Evolutionary conservation across 2,113 vertebrate genomes (phyloP).

Genomic region (Rynchops niger): DNA sequence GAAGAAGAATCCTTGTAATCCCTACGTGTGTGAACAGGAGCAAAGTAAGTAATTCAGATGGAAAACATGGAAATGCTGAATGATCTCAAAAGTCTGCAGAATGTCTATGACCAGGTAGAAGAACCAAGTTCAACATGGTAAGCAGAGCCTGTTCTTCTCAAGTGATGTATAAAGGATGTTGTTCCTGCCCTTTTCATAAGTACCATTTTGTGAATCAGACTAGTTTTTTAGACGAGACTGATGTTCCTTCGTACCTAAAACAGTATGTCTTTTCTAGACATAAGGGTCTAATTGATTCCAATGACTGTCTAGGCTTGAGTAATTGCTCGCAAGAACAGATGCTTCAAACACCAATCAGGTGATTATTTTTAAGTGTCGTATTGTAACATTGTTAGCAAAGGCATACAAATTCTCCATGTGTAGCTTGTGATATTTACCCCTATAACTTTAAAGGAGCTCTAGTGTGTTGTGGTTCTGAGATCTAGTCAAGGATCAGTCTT

Average conservation of each 20-base stretch:
- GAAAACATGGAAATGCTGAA: background rate
- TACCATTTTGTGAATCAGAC: background rate
- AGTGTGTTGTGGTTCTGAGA: background rate
- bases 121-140: background rate
- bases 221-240: background rate
- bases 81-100: background rate
- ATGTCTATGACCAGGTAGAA: background rate
- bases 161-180: background rate
- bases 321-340: background rate
- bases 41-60: background rate
- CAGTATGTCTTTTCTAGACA: background rate
- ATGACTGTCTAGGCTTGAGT: background rate
- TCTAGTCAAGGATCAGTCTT: constrained; percentile 13
- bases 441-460: background rate
- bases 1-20: background rate
- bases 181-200: background rate
- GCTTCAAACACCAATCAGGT: background rate
- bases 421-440: background rate
- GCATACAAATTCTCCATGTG: background rate
- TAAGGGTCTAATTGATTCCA: background rate
- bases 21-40: background rate
- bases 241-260: background rate
- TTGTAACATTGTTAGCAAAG: background rate
- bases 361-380: background rate
- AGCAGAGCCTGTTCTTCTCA: background rate